Percentiles rank a stretch among this genome's conserved stretches.
phyloP scores from a whole-genome alignment of 2,113 vertebrate species.

The Melanerpes aurifrons region DNA sequence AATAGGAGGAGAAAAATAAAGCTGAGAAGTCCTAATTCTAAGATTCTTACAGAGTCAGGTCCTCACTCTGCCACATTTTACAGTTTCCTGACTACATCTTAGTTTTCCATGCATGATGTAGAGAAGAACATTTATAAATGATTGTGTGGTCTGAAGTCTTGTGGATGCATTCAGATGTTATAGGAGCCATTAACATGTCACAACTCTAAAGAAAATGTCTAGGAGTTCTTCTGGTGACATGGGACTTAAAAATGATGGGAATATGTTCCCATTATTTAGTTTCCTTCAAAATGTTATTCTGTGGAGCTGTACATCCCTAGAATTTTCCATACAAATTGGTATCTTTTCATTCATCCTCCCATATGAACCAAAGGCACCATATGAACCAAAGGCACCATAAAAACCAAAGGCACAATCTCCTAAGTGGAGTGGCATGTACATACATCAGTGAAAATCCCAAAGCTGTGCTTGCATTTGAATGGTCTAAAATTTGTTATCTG shows the following conservation, averaged over 20 bases:
- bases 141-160: background rate
- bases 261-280: background rate
- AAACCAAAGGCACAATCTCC: background rate
- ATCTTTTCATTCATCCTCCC: background rate
- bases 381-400: background rate
- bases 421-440: background rate
- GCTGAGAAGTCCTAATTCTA: background rate
- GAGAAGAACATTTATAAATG: background rate
- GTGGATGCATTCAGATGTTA: background rate
- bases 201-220: background rate
- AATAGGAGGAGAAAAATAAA: background rate
- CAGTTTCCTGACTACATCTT: background rate
- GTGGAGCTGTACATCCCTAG: background rate
- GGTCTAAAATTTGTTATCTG: background rate
- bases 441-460: background rate
- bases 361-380: background rate
- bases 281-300: background rate
- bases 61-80: background rate
- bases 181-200: background rate
- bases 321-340: background rate
- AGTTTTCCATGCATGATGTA: background rate
- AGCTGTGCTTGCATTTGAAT: background rate
- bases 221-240: background rate
- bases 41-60: background rate
- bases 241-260: background rate